Percentiles rank a stretch among this genome's conserved stretches.
Conservation (phyloP, 2,888 invertebrate genomes). For the Agonum fuliginosum region DNA sequence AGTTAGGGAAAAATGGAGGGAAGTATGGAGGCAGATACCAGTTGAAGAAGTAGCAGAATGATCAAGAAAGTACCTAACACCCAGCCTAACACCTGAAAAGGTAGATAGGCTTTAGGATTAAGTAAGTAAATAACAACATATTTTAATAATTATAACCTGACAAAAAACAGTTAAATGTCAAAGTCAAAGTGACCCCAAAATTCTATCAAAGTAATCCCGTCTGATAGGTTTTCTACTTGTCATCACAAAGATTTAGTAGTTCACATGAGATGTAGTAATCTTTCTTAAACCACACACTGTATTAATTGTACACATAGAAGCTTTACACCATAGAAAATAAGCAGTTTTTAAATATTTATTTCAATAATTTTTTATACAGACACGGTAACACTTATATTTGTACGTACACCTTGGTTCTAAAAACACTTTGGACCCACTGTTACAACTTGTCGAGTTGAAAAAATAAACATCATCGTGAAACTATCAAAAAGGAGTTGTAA, state of each 20-base stretch:
- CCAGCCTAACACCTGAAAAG: too few relatives aligned
- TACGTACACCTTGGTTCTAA: neutral
- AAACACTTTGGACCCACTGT: neutral
- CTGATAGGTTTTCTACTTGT: too few relatives aligned
- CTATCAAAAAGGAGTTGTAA: too few relatives aligned
- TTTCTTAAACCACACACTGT: neutral
- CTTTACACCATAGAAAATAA: neutral
- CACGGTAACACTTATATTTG: neutral
- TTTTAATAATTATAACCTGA: neutral
- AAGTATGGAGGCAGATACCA: too few relatives aligned
- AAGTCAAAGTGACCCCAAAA: slow-evolving; percentile 7
- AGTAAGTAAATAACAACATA: too few relatives aligned
- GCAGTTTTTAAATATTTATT: neutral
- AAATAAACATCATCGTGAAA: too few relatives aligned
- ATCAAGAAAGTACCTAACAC: too few relatives aligned
- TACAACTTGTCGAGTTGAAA: neutral
- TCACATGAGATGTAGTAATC: neutral
- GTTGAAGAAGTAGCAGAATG: too few relatives aligned
- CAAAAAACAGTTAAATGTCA: neutral
- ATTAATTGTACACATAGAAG: neutral
- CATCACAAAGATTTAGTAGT: neutral
- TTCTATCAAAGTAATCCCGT: neutral
- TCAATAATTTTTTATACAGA: slow-evolving; percentile 2
- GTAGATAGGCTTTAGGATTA: too few relatives aligned
- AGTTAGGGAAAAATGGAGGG: too few relatives aligned